Evolutionary conservation across 2,113 vertebrate genomes (phyloP).

Genomic region (Calidris pygmaea): DNA sequence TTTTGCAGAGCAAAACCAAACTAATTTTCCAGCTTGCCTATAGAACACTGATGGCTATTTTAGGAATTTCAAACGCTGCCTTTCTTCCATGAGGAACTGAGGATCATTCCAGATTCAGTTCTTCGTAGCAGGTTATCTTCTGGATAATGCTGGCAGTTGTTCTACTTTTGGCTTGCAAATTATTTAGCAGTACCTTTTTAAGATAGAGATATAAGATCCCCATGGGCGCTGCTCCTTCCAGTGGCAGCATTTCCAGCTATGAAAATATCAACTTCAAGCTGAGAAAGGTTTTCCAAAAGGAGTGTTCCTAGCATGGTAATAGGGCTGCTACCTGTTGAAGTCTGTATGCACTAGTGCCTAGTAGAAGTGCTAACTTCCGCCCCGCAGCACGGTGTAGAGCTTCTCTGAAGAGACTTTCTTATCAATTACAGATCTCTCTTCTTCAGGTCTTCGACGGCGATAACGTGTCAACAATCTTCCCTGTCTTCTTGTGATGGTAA

Average conservation of each 20-base stretch:
- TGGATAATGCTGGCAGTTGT: not conserved
- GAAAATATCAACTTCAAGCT: not conserved
- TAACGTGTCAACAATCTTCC: not conserved
- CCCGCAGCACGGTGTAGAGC: not conserved
- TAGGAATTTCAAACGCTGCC: not conserved
- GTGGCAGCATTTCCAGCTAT: not conserved
- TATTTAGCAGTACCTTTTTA: not conserved
- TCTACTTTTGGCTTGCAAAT: not conserved
- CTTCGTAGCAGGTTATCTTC: not conserved
- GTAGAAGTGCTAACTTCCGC: not conserved
- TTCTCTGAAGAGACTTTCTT: not conserved
- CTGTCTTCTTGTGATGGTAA: not conserved
- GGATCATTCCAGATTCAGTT: not conserved
- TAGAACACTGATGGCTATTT: not conserved
- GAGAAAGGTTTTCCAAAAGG: not conserved
- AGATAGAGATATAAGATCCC: not conserved
- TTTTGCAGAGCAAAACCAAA: slow-evolving; percentile 6
- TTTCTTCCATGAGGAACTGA: not conserved
- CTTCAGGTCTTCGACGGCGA: not conserved
- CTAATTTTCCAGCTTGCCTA: not conserved
- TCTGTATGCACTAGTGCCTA: not conserved
- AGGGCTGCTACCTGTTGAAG: not conserved
- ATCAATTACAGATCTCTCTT: not conserved
- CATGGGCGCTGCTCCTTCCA: not conserved
- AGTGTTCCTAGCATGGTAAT: not conserved